These are phyloP conservation scores for Anas platyrhynchos DNA, from an alignment of 2,113 vertebrate species.

Conservation along the genomic window DNA sequence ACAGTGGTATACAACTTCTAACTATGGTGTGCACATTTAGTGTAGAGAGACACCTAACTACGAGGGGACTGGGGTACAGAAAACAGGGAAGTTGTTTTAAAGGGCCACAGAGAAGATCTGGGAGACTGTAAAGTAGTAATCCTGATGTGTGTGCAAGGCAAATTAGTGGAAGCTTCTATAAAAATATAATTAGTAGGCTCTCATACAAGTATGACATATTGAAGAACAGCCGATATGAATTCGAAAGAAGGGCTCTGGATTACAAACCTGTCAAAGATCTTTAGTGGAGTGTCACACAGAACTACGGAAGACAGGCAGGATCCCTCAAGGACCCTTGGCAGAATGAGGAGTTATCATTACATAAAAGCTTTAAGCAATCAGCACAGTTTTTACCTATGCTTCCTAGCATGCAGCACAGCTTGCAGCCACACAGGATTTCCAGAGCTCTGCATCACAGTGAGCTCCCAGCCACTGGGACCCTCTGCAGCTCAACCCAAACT, in stretches of 20 bases:
- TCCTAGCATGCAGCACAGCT: no score
- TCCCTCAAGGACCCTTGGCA: no score
- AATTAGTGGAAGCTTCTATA: background rate
- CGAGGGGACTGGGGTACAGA: background rate
- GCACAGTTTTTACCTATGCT: no score
- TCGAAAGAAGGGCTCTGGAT: background rate
- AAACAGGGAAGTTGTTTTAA: background rate
- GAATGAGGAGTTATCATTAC: no score
- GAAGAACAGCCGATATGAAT: background rate
- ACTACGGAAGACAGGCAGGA: no score
- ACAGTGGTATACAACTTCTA: background rate
- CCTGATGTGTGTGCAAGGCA: background rate
- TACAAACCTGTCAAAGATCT: background rate
- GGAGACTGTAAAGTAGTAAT: background rate
- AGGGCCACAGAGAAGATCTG: background rate
- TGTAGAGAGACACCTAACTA: background rate
- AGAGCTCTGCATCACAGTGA: no score
- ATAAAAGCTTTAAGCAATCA: no score
- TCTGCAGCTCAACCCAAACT: no score
- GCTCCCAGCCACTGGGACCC: no score
- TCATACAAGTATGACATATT: background rate
- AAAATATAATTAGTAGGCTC: background rate
- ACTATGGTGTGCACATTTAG: background rate
- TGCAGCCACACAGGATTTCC: no score
- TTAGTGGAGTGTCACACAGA: background rate